Base-by-base conservation (phyloP, 1,140 invertebrate species). In the Drosophila hydei region DNA sequence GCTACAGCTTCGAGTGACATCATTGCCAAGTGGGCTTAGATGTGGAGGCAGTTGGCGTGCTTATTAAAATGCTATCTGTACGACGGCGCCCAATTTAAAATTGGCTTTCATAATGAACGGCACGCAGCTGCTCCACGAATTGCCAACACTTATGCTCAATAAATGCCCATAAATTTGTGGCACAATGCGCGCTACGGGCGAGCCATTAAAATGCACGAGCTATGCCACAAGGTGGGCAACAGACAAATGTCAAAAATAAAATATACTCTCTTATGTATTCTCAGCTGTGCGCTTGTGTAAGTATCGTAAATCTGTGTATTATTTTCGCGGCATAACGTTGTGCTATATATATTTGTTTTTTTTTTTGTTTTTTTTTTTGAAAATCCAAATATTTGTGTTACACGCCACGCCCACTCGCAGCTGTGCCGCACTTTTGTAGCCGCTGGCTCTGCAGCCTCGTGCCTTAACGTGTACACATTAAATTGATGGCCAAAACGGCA, bases 121-220 rank as follows among this genome's bases (percentile, higher is more conserved):
- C 27, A 51, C 45, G 62, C 81, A 84, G 77, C 71, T 87, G 77
- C 43, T 84, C 65, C 55, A 14, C 74, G 79, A 85, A 85, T 77
- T 85, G 77, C 64, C 77, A 72, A 74, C 81, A 87, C 81, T 85
- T 85, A 77, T 85, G 81, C 81, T 75, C 80, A 80, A 85, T 85
- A 85, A 85, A 80, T 85, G 75, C 56, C 62, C 47, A 77, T 87
- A 84, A 84, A 84, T 75, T 73, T 68, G 72, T 18, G 45, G 27
- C 52, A 51, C 36, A 25, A 36, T 36, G 36, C 33, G 43, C 43
- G 56, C 58, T 69, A 70, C 55, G 36, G 51, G 38, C 58, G 43
- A 54, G 77, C 33, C 77, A 87, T 87, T 85, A 87, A 80, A 81
- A 77, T 81, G 74, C 74, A 72, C 64, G 47, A 58, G 59, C 52